A percentile compares a stretch with the other conserved stretches of the same genome.
Evolutionary conservation across 2,888 invertebrate species (phyloP).

Genomic region (Argyra leucocephala): DNA sequence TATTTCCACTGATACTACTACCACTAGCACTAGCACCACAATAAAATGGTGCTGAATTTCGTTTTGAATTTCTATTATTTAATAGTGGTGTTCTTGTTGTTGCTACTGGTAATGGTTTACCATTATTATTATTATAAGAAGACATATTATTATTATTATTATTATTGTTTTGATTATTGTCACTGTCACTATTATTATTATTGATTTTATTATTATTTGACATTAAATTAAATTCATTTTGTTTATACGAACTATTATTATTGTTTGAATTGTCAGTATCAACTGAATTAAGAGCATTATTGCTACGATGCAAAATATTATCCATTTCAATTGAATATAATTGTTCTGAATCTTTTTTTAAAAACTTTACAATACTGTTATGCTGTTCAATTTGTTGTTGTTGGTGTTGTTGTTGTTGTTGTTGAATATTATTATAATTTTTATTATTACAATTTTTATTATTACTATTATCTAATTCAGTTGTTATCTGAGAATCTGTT

Average conservation of each 20-base stretch:
- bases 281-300: constrained; percentile 6
- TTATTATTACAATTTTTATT: neutral
- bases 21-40: neutral
- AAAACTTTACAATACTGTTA: neutral
- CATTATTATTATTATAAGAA: neutral
- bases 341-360: constrained; percentile 9
- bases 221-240: neutral
- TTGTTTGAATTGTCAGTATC: neutral
- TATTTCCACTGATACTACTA: neutral
- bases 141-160: too few species aligned
- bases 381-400: neutral
- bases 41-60: neutral
- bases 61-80: neutral
- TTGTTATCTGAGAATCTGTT: neutral
- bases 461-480: neutral
- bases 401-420: neutral
- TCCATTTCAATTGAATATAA: constrained; percentile 19
- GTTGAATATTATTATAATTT: neutral
- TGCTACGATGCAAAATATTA: constrained; percentile 20
- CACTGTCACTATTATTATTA: neutral
- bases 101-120: neutral
- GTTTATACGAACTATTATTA: neutral
- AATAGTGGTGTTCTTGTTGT: neutral
- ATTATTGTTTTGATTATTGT: neutral
- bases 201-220: neutral